Evolutionary conservation across 2,888 invertebrate species (phyloP).

Genomic region (Cyclophora punctaria): DNA sequence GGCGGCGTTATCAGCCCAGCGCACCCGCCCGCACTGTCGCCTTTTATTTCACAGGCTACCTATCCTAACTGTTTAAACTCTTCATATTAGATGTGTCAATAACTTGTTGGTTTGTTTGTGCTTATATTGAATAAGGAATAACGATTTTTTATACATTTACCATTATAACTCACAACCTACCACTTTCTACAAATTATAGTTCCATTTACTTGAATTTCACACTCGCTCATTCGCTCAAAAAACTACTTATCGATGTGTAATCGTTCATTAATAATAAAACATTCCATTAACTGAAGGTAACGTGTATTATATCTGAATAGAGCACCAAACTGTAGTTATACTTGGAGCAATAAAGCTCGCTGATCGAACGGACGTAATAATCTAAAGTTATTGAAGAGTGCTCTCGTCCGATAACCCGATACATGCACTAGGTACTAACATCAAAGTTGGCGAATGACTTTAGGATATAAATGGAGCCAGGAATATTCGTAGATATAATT

Average conservation of each 20-base stretch:
- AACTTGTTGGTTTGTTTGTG: slow-evolving; percentile 10
- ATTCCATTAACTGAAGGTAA: not conserved
- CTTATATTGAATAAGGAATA: too few relatives aligned
- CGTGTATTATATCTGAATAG: not conserved
- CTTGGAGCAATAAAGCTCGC: not conserved
- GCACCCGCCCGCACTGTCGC: slow-evolving; percentile 37
- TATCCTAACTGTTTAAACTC: slow-evolving; percentile 32
- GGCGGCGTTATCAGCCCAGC: slow-evolving; percentile 33
- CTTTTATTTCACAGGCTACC: slow-evolving; percentile 40
- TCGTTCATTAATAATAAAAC: too few relatives aligned
- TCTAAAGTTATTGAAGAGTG: not conserved
- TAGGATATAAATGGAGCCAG: too few relatives aligned
- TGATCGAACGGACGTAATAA: slow-evolving; percentile 5
- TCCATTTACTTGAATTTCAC: not conserved
- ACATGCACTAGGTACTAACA: not conserved
- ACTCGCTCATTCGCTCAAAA: not conserved
- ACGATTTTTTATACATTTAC: not conserved
- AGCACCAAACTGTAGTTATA: not conserved
- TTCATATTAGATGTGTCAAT: slow-evolving; percentile 36
- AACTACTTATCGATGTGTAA: too few relatives aligned
- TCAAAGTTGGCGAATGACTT: not conserved
- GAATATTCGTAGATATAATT: too few relatives aligned
- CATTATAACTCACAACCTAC: not conserved
- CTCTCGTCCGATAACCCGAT: not conserved
- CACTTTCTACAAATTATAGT: not conserved